Percentiles rank a stretch among this genome's conserved stretches.
Evolutionary conservation across 2,888 invertebrate genomes (phyloP).

Genomic region (Busseola fusca): DNA sequence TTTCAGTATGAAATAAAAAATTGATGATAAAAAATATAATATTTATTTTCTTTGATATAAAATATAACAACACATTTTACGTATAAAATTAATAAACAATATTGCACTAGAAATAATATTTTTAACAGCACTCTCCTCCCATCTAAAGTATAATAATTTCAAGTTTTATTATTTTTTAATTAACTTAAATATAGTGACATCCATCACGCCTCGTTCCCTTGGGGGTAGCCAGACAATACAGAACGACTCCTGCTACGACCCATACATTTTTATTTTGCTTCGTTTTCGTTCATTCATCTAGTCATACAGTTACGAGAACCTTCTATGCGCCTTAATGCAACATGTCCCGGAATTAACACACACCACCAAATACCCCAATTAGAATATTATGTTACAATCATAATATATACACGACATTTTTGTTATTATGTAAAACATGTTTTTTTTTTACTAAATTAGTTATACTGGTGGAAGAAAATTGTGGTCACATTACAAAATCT

Average conservation of each 20-base stretch:
- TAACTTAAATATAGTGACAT: background rate
- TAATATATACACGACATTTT: no score
- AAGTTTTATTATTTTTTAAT: background rate
- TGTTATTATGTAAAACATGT: no score
- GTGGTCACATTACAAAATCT: no score
- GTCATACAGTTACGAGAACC: background rate
- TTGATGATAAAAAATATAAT: conserved; percentile 41
- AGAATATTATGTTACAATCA: no score
- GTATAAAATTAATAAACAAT: background rate
- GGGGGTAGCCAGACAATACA: background rate
- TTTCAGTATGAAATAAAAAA: conserved; percentile 68
- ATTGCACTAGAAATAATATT: conserved; percentile 6
- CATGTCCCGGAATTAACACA: no score
- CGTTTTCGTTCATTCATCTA: background rate
- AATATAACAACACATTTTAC: conserved; percentile 9
- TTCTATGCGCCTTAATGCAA: background rate
- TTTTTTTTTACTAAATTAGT: no score
- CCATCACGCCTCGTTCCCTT: background rate
- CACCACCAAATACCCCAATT: no score
- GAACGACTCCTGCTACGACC: background rate
- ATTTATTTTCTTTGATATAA: conserved; percentile 31
- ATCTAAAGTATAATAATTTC: background rate
- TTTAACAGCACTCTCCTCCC: background rate
- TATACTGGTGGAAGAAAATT: no score
- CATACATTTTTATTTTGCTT: background rate